A percentile compares a stretch with the other conserved stretches of the same genome.
These are phyloP conservation scores for Zaprionus kolodkinae DNA, from an alignment of 1,140 invertebrate genomes.

Conservation along the genomic window DNA sequence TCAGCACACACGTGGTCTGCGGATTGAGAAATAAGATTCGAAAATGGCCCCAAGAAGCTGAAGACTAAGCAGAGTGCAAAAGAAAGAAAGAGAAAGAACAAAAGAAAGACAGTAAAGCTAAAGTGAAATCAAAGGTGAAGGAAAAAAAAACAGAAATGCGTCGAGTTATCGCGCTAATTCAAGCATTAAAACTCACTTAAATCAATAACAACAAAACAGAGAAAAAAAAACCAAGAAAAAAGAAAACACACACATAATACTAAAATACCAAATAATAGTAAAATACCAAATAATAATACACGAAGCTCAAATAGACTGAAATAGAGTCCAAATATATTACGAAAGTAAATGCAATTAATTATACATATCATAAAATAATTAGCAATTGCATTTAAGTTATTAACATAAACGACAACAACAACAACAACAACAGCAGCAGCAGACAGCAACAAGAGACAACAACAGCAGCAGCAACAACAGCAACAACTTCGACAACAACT, in stretches of 20 bases:
- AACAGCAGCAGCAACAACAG: slow-evolving; percentile 11
- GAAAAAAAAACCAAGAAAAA: slow-evolving; percentile 25
- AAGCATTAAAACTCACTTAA: slow-evolving; percentile 6
- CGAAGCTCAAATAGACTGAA: slow-evolving; percentile 84
- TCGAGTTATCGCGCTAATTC: not conserved
- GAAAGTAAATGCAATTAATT: slow-evolving; percentile 67
- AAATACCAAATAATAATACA: slow-evolving; percentile 59
- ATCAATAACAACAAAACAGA: slow-evolving; percentile 26
- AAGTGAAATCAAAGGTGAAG: slow-evolving; percentile 13
- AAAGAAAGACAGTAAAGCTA: not conserved
- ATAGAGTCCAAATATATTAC: slow-evolving; percentile 82
- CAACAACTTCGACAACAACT: slow-evolving; percentile 11
- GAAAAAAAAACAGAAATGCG: slow-evolving; percentile 22
- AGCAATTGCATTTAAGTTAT: slow-evolving; percentile 82
- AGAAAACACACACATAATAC: slow-evolving; percentile 23
- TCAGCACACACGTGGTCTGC: slow-evolving; percentile 34
- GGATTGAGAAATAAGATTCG: slow-evolving; percentile 21
- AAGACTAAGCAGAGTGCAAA: slow-evolving; percentile 16
- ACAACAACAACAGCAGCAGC: slow-evolving; percentile 33
- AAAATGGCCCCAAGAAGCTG: slow-evolving; percentile 22
- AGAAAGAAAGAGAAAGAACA: slow-evolving; percentile 5
- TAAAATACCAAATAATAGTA: slow-evolving; percentile 8
- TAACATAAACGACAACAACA: slow-evolving; percentile 38
- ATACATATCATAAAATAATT: slow-evolving; percentile 83
- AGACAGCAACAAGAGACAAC: slow-evolving; percentile 15